Conservation (phyloP, 92 coral and sea anemone species). For the Actinostola sp. region DNA sequence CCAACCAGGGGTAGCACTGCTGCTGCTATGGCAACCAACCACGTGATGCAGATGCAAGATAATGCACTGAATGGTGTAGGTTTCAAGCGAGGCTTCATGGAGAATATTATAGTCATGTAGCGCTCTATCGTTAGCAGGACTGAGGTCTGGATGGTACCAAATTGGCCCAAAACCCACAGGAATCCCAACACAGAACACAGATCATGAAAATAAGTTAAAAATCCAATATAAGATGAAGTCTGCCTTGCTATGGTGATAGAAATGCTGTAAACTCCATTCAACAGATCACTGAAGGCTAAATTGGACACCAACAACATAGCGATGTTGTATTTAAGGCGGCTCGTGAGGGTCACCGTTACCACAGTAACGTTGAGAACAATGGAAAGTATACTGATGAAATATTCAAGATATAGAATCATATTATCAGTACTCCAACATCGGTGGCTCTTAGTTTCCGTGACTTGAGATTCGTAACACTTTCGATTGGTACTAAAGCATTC, state of each 20-base stretch:
- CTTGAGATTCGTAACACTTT: constrained; percentile 36
- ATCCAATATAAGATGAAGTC: constrained; percentile 38
- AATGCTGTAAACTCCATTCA: constrained; percentile 31
- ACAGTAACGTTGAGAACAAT: constrained; percentile 35
- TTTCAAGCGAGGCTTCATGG: constrained; percentile 62
- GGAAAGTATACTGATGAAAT: constrained; percentile 18
- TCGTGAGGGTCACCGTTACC: constrained; percentile 31
- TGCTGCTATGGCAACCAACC: constrained; percentile 48
- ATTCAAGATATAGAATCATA: constrained; percentile 32
- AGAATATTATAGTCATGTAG: constrained; percentile 62
- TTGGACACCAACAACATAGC: constrained; percentile 48
- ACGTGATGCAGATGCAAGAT: constrained; percentile 26
- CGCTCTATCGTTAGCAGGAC: constrained; percentile 66
- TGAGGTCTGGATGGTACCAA: constrained; percentile 55
- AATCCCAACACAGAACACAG: constrained; percentile 64
- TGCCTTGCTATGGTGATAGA: constrained; percentile 33
- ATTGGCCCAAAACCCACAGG: constrained; percentile 67
- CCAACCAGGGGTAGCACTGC: constrained; percentile 67
- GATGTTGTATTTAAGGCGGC: constrained; percentile 34
- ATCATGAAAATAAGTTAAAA: constrained; percentile 1
- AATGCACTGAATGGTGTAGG: constrained; percentile 39
- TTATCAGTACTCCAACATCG: constrained; percentile 53
- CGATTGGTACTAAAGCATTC: constrained; percentile 22
- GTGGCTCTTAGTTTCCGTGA: constrained; percentile 26
- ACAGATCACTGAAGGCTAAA: constrained; percentile 37